These are phyloP conservation scores for Physocephala rufipes DNA, from an alignment of 2,888 invertebrate species.

Conservation along the genomic window DNA sequence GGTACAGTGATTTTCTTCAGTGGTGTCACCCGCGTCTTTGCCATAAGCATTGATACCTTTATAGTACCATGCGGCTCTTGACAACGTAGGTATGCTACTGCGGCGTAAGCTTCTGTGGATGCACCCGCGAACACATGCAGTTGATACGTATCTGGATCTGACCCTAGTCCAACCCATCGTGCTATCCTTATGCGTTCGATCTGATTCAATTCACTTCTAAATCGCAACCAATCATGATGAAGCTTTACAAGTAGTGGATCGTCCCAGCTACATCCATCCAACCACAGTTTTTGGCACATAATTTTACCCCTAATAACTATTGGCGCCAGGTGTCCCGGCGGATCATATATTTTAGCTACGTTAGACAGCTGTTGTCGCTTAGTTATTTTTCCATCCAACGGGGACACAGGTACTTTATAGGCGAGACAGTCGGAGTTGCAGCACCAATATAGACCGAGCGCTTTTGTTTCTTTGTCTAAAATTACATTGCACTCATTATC, in stretches of 20 bases:
- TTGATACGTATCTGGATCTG: conserved; percentile 13
- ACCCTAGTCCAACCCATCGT: conserved; percentile 4
- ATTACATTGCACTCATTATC: no score
- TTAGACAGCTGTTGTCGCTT: background rate
- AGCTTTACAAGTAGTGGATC: conserved; percentile 9
- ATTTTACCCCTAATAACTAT: background rate
- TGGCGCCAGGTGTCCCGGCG: conserved; percentile 7
- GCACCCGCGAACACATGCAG: conserved; percentile 32
- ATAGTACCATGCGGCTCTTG: conserved; percentile 14
- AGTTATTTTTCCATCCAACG: no score
- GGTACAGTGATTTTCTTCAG: conserved; percentile 38
- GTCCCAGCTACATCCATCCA: conserved; percentile 16
- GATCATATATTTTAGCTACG: conserved; percentile 20
- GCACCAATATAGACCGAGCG: no score
- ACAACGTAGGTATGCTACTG: conserved; percentile 36
- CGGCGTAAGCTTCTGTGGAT: conserved; percentile 36
- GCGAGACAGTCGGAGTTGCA: no score
- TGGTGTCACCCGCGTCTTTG: conserved; percentile 34
- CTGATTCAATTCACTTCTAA: conserved; percentile 12
- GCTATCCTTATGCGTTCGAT: conserved; percentile 12
- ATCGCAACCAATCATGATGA: background rate
- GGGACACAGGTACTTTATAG: no score
- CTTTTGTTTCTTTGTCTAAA: no score
- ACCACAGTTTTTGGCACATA: conserved; percentile 10
- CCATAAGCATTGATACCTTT: conserved; percentile 36